These are phyloP conservation scores for Akabosia matsudoensis DNA, from an alignment of 1,140 invertebrate species.

Conservation along the genomic window DNA sequence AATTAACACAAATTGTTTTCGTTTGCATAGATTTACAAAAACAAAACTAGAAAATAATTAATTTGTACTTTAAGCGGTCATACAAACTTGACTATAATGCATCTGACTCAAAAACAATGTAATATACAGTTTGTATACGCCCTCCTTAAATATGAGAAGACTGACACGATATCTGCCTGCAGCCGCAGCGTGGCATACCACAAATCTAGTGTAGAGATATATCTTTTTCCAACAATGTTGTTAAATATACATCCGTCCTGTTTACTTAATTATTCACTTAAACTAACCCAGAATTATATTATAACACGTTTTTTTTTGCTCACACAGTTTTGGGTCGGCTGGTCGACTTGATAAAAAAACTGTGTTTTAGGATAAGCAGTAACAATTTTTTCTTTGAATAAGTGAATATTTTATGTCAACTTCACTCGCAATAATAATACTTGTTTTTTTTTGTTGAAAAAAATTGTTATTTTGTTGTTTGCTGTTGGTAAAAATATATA, in stretches of 20 bases:
- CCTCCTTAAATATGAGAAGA: not conserved
- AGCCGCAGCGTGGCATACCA: not conserved
- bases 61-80: not conserved
- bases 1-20: not conserved
- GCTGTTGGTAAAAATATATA: not conserved
- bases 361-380: not conserved
- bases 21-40: not conserved
- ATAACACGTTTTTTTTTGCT: too few relatives aligned
- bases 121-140: not conserved
- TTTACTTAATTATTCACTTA: too few relatives aligned
- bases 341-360: not conserved
- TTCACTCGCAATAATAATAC: too few relatives aligned
- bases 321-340: not conserved
- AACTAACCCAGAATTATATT: not conserved
- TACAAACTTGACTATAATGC: too few relatives aligned
- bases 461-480: not conserved
- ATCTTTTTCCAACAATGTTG: too few relatives aligned
- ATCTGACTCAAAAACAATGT: too few relatives aligned
- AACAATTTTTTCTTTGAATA: too few relatives aligned
- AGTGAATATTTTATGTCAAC: too few relatives aligned
- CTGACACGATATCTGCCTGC: not conserved
- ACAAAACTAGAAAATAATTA: not conserved
- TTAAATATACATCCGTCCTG: too few relatives aligned
- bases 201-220: not conserved
- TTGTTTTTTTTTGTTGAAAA: not conserved